Base-by-base conservation (phyloP, 2,797 vertebrate genomes). In the Sebastes trivittatus region DNA sequence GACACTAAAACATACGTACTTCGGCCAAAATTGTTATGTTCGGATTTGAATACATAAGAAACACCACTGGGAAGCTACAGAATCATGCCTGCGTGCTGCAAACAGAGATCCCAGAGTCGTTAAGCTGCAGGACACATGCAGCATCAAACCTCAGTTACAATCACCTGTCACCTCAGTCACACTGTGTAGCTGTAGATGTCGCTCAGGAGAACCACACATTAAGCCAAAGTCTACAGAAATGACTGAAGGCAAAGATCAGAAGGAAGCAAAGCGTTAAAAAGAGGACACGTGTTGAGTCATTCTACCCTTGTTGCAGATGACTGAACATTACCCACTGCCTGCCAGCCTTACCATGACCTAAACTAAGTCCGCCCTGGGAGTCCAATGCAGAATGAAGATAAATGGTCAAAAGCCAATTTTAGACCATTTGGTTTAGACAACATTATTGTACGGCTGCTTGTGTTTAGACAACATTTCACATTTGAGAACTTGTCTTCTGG, bases 81-180 rank as follows among this genome's bases (percentile, higher is more conserved):
- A 27, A 27, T 58, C 22, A 29, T 22, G 62, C 6, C 14, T 25
- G 46, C 38, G 0, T 18, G 42, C 22, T 49, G 71, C 61, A 13
- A 18, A 42, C 63, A 30, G 65, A 11, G 36, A 58, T 22, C 25
- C 30, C n/a, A 2, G 36, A 3, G 22, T 18, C 32, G 2, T 22
- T 66, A 52, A 74, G 81, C 84, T 58, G 52, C 52, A 34, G 79
- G 81, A 61, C 59, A 58, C 25, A 71, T 55, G 23, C 63, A 7
- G 18, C 4, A 49, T 78, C 82, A 81, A 49, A 34, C 32, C 72
- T 3, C 73, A 49, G 73, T 22, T 59, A 29, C 52, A 36, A 16
- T 68, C 54, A 75, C 82, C 72, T 82, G 85, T 78, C 86, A 62
- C 60, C 64, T 72, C 73, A 1, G 70, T 61, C 56, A 29, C 77